Conservation (phyloP, 2,113 vertebrate species). For the Dasypus novemcinctus region DNA sequence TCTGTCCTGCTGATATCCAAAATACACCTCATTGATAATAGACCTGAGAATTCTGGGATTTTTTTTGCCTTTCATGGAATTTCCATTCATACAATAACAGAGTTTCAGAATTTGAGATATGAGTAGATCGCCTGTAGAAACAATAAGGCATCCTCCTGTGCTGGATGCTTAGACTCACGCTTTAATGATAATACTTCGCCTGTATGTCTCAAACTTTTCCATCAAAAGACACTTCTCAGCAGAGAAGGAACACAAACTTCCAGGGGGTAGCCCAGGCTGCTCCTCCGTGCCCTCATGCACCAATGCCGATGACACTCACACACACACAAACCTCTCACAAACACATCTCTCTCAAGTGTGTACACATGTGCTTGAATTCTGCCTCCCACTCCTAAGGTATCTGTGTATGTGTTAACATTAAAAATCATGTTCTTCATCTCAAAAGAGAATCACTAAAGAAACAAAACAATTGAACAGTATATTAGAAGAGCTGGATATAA, state of each 20-base stretch:
- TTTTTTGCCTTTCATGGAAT: constrained; percentile 16
- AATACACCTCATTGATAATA: constrained; percentile 49
- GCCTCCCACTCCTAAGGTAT: not conserved
- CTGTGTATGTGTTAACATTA: not conserved
- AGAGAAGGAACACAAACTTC: not conserved
- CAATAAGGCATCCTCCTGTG: not conserved
- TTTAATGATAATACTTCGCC: not conserved
- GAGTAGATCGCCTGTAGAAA: not conserved
- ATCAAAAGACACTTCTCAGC: not conserved
- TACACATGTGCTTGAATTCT: not conserved
- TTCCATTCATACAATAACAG: not conserved
- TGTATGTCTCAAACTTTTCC: not conserved
- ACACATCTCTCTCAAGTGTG: not conserved
- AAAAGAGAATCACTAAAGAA: too few relatives aligned
- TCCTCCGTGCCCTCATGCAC: not conserved
- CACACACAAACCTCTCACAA: not conserved
- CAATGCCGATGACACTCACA: not conserved
- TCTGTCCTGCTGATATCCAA: too few relatives aligned
- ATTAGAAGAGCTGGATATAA: too few relatives aligned
- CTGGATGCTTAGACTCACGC: not conserved
- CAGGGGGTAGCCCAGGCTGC: not conserved
- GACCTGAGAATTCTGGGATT: not conserved
- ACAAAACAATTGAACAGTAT: too few relatives aligned
- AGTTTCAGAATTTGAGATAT: not conserved
- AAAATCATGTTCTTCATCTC: too few relatives aligned